These are phyloP conservation scores for Spilarctia lutea DNA, from an alignment of 2,888 invertebrate species.

Conservation along the genomic window DNA sequence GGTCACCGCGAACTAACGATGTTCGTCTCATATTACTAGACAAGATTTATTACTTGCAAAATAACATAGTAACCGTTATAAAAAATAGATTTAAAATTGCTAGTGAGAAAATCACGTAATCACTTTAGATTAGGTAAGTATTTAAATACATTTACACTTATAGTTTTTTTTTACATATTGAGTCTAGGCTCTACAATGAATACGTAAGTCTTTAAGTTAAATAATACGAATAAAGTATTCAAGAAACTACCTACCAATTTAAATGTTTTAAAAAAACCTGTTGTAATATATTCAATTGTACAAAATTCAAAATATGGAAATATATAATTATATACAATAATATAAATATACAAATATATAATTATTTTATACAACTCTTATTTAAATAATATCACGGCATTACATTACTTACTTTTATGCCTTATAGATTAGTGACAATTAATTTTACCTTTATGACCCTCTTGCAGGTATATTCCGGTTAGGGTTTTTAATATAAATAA, in stretches of 20 bases:
- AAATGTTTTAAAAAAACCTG: not conserved
- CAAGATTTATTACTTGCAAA: not conserved
- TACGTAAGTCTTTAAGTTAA: not conserved
- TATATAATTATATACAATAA: not conserved
- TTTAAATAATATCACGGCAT: no score
- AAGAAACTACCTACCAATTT: not conserved
- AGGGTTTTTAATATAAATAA: no score
- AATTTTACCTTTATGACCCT: no score
- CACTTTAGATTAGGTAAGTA: not conserved
- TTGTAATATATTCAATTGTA: not conserved
- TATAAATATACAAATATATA: not conserved
- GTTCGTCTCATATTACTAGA: not conserved
- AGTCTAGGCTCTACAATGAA: not conserved
- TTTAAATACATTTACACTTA: no score
- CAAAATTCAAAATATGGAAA: not conserved
- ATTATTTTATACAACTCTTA: no score
- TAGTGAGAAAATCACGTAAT: not conserved
- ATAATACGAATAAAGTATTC: not conserved
- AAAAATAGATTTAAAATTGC: not conserved
- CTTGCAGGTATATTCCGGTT: no score
- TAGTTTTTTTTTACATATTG: not conserved
- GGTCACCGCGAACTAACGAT: conserved; percentile 2
- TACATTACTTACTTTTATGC: no score
- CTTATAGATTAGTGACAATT: no score
- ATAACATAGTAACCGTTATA: not conserved